Percentiles rank a stretch among this genome's conserved stretches.
phyloP scores from a whole-genome alignment of 2,113 vertebrate genomes.

The Cyprinodon brontotheroides region DNA sequence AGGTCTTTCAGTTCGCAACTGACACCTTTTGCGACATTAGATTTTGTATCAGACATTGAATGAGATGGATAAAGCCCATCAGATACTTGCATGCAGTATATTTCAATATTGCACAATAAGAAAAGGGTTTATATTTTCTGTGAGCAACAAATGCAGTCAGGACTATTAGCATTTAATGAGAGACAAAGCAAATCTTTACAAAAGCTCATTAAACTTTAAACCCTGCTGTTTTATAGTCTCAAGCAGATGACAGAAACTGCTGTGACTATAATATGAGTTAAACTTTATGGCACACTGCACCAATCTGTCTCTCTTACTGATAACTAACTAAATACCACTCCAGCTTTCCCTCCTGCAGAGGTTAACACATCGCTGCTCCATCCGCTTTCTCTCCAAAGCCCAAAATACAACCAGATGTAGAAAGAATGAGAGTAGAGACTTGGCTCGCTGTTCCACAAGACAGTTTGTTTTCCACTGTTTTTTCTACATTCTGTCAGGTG shows the following conservation, averaged over 20 bases:
- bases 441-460: constrained; percentile 34
- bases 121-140: constrained; percentile 8
- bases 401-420: not conserved
- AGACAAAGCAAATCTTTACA: constrained; percentile 11
- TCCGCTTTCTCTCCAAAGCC: not conserved
- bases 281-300: not conserved
- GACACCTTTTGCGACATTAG: not conserved
- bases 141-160: constrained; percentile 22
- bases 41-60: not conserved
- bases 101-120: not conserved
- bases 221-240: constrained; percentile 28
- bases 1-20: not conserved
- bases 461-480: constrained; percentile 15
- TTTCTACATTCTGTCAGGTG: constrained; percentile 18
- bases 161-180: constrained; percentile 18
- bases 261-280: constrained; percentile 14
- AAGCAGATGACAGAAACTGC: constrained; percentile 17
- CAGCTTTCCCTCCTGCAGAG: constrained; percentile 4
- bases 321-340: constrained; percentile 12
- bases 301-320: constrained; percentile 24
- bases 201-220: constrained; percentile 6
- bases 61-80: not conserved
- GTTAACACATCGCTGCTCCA: constrained; percentile 14
- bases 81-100: constrained; percentile 11
- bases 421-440: constrained; percentile 6